Base-by-base conservation (phyloP, 2,797 vertebrate genomes). In the Uromys caudimaculatus region DNA sequence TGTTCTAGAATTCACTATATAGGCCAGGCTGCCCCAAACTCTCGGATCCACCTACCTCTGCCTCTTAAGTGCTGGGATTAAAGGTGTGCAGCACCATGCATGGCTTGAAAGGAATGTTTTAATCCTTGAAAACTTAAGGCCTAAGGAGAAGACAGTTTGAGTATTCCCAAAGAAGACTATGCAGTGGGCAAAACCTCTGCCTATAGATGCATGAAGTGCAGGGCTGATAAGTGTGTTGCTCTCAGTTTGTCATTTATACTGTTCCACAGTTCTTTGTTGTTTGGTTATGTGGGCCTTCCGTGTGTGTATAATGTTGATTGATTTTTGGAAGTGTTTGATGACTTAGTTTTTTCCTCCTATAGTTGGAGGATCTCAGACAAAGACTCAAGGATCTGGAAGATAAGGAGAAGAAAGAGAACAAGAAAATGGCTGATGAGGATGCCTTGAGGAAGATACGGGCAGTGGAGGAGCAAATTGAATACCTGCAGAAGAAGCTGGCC, bases 391-490 rank as follows among this genome's bases (percentile, higher is more conserved):
- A 99, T 87, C 95, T 99, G 92, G 99, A 99, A 98, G 99, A 99
- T 97, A 99, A 99, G 88, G 99, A 99, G 97, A 99, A 99, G 96
- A 99, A 99, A 94, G 99, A 99, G 94, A 99, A 99, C 93, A 99
- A 99, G 97, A 99, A 99, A 97, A 99, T 99, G 99, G 99, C 99
- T 0, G 99, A 99, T 3, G 99, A 99, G 96, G 99, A 99, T 94
- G 99, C 99, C 0, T 98, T 99, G 47, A 98, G 99, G 97, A 99
- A 99, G 98, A 99, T 99, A 96, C 99, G 99, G 84, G 99, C 99
- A 16, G 99, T 99, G 27, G 99, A 99, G 93, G 99, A 99, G 95
- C 99, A 99, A 98, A 99, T 99, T 0, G 99, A 99, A 93, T 99
- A 99, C 96, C 99, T 99, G 78, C 99, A 99, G 98, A 99, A 99